Evolutionary conservation across 1,140 invertebrate species (phyloP).

Genomic region (Dreissena rostriformis): DNA sequence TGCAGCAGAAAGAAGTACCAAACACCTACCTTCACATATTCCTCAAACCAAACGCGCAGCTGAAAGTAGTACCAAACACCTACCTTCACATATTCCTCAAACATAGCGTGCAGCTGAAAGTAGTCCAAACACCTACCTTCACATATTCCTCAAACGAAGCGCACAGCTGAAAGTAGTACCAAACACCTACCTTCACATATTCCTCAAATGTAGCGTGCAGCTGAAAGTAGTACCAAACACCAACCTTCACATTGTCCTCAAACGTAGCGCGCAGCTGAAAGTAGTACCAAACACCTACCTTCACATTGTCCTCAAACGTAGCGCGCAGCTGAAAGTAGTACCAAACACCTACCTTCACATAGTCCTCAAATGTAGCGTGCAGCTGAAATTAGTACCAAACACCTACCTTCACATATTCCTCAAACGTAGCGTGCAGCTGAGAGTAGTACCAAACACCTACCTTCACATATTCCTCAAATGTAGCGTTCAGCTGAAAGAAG

Average conservation of each 20-base stretch:
- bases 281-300: conserved; percentile 70
- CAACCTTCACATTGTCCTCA: conserved; percentile 76
- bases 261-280: conserved; percentile 75
- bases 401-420: conserved; percentile 75
- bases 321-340: conserved; percentile 73
- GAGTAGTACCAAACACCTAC: conserved; percentile 70
- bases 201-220: conserved; percentile 74
- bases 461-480: conserved; percentile 75
- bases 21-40: too few relatives aligned
- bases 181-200: conserved; percentile 73
- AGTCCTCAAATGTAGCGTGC: conserved; percentile 74
- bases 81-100: conserved; percentile 76
- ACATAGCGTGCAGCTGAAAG: conserved; percentile 73
- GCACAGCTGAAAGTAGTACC: conserved; percentile 71
- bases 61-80: conserved; percentile 69
- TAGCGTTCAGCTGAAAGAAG: conserved; percentile 72
- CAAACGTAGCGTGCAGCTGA: conserved; percentile 74
- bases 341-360: conserved; percentile 71
- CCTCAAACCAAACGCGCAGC: conserved; percentile 68
- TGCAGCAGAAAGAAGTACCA: too few relatives aligned
- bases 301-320: conserved; percentile 74
- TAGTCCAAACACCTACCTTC: conserved; percentile 75
- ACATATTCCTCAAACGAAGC: conserved; percentile 76
- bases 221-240: conserved; percentile 69
- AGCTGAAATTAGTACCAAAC: conserved; percentile 70